phyloP scores from a whole-genome alignment of 2,888 invertebrate species.

The Saturnia japonica region DNA sequence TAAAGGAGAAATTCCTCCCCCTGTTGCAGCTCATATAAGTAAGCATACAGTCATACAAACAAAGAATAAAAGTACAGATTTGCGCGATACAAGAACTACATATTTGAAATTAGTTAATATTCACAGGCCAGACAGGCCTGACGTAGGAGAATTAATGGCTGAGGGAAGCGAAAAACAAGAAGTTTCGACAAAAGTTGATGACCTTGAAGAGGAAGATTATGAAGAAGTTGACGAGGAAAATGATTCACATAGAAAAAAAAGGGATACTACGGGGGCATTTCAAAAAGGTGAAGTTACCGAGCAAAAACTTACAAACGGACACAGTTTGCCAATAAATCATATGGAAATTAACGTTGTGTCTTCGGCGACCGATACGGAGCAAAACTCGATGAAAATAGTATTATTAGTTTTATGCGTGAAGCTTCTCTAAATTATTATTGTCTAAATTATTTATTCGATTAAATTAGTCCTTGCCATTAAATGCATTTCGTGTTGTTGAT shows the following conservation, averaged over 20 bases:
- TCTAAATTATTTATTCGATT: slow-evolving; percentile 73
- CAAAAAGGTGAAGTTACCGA: slow-evolving; percentile 56
- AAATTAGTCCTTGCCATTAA: slow-evolving; percentile 73
- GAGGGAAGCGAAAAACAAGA: slow-evolving; percentile 55
- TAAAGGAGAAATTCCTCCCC: slow-evolving; percentile 86
- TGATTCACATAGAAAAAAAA: slow-evolving; percentile 45
- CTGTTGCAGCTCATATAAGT: slow-evolving; percentile 53
- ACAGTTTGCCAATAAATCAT: slow-evolving; percentile 53
- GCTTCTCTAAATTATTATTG: slow-evolving; percentile 49
- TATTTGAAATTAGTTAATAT: slow-evolving; percentile 67
- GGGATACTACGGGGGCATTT: slow-evolving; percentile 62
- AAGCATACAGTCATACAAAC: slow-evolving; percentile 31
- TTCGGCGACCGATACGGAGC: slow-evolving; percentile 32
- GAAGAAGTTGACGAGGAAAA: slow-evolving; percentile 42
- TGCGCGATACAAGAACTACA: slow-evolving; percentile 49
- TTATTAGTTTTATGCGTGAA: slow-evolving; percentile 50
- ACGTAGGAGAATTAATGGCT: slow-evolving; percentile 48
- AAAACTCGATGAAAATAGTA: slow-evolving; percentile 46
- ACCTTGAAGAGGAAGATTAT: slow-evolving; percentile 37
- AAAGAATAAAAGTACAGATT: slow-evolving; percentile 25
- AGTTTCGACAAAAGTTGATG: slow-evolving; percentile 32
- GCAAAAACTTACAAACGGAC: slow-evolving; percentile 47
- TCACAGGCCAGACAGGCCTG: slow-evolving; percentile 40
- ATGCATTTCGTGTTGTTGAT: slow-evolving; percentile 65
- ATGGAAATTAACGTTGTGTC: slow-evolving; percentile 52